These are phyloP conservation scores for Chrosomus eos DNA, from an alignment of 2,797 vertebrate species.

Conservation along the genomic window DNA sequence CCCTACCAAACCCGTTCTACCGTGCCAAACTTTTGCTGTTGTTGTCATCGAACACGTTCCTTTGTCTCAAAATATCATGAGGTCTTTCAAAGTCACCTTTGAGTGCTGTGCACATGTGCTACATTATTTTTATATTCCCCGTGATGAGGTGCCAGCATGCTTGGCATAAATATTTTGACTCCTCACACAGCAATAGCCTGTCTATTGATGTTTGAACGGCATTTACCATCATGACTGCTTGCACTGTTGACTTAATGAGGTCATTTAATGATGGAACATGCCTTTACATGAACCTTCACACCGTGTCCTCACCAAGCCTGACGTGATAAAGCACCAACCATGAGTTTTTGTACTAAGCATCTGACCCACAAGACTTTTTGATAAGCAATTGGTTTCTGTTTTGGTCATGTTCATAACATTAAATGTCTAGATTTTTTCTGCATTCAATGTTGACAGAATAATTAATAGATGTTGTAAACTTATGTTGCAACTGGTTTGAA, in stretches of 20 bases:
- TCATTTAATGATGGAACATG: slow-evolving; percentile 9
- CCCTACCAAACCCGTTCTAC: not conserved
- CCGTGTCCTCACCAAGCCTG: not conserved
- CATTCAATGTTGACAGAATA: not conserved
- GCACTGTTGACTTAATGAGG: slow-evolving; percentile 3
- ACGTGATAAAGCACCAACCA: not conserved
- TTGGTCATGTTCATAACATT: not conserved
- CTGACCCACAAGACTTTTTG: not conserved
- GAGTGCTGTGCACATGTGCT: not conserved
- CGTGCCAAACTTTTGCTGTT: slow-evolving; percentile 4
- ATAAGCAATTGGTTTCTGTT: not conserved
- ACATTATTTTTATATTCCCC: slow-evolving; percentile 13
- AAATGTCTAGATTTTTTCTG: not conserved
- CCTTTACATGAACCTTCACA: slow-evolving; percentile 1
- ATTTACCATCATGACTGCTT: not conserved
- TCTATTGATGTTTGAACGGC: not conserved
- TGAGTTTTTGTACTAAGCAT: not conserved
- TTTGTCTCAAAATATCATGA: slow-evolving; percentile 4
- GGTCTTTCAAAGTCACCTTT: slow-evolving; percentile 10
- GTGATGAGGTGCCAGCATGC: slow-evolving; percentile 11
- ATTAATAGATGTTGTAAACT: not conserved
- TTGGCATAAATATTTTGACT: slow-evolving; percentile 9
- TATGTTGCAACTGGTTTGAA: not conserved
- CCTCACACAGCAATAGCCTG: not conserved
- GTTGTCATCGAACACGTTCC: not conserved